Percentiles rank a stretch among this genome's conserved stretches.
These are phyloP conservation scores for Rhea pennata DNA, from an alignment of 2,113 vertebrate genomes.

Conservation along the genomic window DNA sequence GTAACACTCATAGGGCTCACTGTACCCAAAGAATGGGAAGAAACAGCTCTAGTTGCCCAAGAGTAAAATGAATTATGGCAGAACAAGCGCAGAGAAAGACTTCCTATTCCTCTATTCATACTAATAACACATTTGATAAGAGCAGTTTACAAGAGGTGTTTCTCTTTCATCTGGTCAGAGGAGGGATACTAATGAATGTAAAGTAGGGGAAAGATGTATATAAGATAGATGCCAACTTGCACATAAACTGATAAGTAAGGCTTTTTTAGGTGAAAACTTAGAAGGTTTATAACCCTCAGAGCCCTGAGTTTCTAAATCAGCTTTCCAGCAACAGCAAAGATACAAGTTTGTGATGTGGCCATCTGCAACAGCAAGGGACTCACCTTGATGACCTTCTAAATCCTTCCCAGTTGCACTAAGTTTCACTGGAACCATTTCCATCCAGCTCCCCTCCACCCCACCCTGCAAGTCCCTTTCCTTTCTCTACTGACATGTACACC, in stretches of 20 bases:
- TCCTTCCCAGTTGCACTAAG: neutral
- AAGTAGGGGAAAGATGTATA: neutral
- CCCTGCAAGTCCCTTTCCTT: fast-evolving
- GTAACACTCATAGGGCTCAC: neutral
- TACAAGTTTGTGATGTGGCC: neutral
- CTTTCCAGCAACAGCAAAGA: neutral
- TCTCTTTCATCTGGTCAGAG: neutral
- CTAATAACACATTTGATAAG: neutral
- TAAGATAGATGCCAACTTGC: neutral
- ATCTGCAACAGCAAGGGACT: neutral
- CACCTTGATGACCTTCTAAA: neutral
- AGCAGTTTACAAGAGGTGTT: neutral
- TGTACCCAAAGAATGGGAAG: neutral
- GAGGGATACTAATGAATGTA: neutral
- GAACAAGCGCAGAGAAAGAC: neutral
- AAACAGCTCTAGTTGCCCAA: neutral
- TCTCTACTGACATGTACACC: neutral
- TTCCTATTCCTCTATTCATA: neutral
- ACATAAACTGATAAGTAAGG: neutral
- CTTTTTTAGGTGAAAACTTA: neutral
- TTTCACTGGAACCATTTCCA: neutral
- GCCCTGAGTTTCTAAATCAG: neutral
- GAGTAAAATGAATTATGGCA: neutral
- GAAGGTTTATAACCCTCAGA: neutral
- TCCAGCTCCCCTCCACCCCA: neutral